These are phyloP conservation scores for Pteropus rufus DNA, from an alignment of 2,797 vertebrate species.

Conservation along the genomic window DNA sequence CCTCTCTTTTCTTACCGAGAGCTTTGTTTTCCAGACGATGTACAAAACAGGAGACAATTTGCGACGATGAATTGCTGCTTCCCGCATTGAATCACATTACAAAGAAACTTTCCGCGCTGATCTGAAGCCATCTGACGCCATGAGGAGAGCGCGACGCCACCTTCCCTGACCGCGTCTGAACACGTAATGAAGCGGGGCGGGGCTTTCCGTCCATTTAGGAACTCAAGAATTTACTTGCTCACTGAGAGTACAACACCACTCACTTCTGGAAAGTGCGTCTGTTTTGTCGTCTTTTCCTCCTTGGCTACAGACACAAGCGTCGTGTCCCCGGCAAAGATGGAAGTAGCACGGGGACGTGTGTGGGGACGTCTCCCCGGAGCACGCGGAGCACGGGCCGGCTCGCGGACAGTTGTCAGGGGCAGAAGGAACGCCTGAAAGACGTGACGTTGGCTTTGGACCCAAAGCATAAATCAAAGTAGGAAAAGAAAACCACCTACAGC, in stretches of 20 bases:
- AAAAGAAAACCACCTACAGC: slow-evolving; percentile 51
- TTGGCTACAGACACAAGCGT: accelerated
- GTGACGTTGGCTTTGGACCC: slow-evolving; percentile 54
- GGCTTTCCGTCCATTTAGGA: neutral
- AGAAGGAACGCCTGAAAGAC: neutral
- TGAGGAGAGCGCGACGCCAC: too few species aligned
- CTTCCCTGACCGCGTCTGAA: too few species aligned
- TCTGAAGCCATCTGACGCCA: neutral
- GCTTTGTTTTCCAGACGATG: slow-evolving; percentile 62
- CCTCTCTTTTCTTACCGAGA: slow-evolving; percentile 67
- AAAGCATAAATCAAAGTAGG: slow-evolving; percentile 58
- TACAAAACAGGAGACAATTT: slow-evolving; percentile 69
- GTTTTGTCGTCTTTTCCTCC: neutral
- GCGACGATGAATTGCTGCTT: slow-evolving; percentile 71
- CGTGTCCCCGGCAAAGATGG: neutral
- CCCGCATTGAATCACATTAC: slow-evolving; percentile 58
- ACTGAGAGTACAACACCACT: neutral
- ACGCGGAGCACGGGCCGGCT: neutral
- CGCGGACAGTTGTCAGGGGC: neutral
- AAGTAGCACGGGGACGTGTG: accelerated
- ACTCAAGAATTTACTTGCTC: neutral
- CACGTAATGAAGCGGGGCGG: neutral
- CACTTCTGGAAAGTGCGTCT: neutral
- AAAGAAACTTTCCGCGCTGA: slow-evolving; percentile 38
- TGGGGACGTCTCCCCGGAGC: neutral